Conservation (phyloP, 2,113 vertebrate genomes). For the Athene noctua region DNA sequence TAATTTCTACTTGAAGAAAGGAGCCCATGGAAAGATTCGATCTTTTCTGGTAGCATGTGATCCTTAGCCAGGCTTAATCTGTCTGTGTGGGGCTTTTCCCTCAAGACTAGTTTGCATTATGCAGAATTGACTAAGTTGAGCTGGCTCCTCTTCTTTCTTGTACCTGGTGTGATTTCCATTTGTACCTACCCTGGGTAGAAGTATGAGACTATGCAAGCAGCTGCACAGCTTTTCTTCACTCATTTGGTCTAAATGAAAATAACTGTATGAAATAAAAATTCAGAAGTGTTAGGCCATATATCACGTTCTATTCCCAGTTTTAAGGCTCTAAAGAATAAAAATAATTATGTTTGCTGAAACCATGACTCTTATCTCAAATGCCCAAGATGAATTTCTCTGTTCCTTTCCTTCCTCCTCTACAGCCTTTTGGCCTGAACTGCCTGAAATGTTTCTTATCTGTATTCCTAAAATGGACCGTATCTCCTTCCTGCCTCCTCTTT, state of each 20-base stretch:
- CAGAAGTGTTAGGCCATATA: not conserved
- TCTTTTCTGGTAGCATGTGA: not conserved
- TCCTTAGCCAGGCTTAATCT: not conserved
- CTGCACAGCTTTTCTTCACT: not conserved
- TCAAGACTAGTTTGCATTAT: not conserved
- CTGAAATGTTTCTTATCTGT: constrained; percentile 35
- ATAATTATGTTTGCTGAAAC: constrained; percentile 2
- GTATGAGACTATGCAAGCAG: not conserved
- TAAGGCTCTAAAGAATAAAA: not conserved
- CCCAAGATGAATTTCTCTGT: constrained; percentile 4
- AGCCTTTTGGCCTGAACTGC: not conserved
- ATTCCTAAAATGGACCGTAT: not conserved
- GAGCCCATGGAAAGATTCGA: not conserved
- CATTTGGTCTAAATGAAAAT: not conserved
- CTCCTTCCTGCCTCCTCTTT: not conserved
- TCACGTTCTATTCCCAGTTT: not conserved
- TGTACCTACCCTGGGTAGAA: not conserved
- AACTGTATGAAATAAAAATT: not conserved
- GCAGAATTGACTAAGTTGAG: not conserved
- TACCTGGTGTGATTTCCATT: not conserved
- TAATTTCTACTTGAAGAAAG: not conserved
- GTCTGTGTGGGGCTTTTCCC: not conserved
- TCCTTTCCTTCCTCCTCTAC: not conserved
- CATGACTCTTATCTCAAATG: constrained; percentile 29
- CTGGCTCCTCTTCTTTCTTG: not conserved